A percentile compares a stretch with the other conserved stretches of the same genome.
These are phyloP conservation scores for Megaleporinus macrocephalus DNA, from an alignment of 2,113 vertebrate species.

Conservation along the genomic window DNA sequence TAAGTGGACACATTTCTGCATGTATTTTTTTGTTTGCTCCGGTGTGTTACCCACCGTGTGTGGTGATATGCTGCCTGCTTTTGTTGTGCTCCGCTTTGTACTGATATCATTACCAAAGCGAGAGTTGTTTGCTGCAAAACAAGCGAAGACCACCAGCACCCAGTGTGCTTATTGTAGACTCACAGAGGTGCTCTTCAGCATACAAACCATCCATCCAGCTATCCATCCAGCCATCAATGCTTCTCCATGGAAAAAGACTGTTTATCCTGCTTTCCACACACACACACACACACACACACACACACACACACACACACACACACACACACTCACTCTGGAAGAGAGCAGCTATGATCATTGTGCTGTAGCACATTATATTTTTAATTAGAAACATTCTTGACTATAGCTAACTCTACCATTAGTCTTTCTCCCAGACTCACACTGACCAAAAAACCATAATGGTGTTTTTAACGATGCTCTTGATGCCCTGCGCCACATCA, in stretches of 20 bases:
- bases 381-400: conserved; percentile 5
- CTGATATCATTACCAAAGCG: conserved; percentile 6
- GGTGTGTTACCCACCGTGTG: conserved; percentile 18
- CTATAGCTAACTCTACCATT: conserved; percentile 2
- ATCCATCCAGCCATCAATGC: background rate
- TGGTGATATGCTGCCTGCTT: conserved; percentile 12
- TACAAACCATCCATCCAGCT: background rate
- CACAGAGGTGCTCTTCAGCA: conserved; percentile 17
- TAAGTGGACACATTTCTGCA: background rate
- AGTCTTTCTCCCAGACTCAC: background rate
- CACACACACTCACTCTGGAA: background rate
- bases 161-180: background rate
- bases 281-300: too few relatives aligned
- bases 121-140: conserved; percentile 13
- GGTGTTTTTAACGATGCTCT: background rate
- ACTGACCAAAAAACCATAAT: background rate
- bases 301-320: background rate
- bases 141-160: background rate
- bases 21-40: background rate
- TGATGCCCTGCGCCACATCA: conserved; percentile 20
- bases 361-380: conserved; percentile 31
- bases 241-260: background rate
- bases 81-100: conserved; percentile 5
- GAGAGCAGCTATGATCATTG: background rate
- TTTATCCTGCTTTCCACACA: background rate